phyloP scores from a whole-genome alignment of 2,113 vertebrate genomes.

The Aegotheles bennettii region DNA sequence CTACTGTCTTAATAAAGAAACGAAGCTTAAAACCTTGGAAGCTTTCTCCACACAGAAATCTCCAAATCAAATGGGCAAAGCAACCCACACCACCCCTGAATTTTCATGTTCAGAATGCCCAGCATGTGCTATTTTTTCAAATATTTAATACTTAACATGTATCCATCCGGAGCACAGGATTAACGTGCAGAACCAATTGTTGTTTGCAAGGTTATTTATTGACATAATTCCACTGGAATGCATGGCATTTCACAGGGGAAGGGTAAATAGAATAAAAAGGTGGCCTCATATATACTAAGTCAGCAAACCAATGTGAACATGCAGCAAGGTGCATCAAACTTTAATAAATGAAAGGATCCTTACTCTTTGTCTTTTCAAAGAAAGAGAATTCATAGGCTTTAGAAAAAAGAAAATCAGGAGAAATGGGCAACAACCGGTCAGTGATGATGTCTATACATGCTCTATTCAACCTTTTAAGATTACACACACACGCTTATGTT shows the following conservation, averaged over 20 bases:
- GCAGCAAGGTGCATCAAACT: neutral
- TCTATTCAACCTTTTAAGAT: neutral
- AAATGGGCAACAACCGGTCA: neutral
- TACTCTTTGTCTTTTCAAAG: neutral
- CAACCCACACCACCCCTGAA: neutral
- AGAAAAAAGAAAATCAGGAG: neutral
- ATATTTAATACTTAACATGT: neutral
- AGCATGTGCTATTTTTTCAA: neutral
- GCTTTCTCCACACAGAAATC: neutral
- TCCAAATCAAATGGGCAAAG: neutral
- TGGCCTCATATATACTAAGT: neutral
- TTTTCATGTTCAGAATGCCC: neutral
- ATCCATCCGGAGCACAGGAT: neutral
- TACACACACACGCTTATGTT: neutral
- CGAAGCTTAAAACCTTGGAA: neutral
- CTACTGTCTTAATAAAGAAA: neutral
- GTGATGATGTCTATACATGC: neutral
- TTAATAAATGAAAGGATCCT: neutral
- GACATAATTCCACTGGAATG: neutral
- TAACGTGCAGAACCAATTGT: neutral
- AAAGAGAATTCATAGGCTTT: neutral
- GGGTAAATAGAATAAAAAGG: neutral
- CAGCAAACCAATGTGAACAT: neutral
- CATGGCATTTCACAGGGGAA: neutral
- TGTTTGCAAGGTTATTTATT: neutral